Base-by-base conservation (phyloP, 2,888 invertebrate species). In the Drosophila diplacantha region DNA sequence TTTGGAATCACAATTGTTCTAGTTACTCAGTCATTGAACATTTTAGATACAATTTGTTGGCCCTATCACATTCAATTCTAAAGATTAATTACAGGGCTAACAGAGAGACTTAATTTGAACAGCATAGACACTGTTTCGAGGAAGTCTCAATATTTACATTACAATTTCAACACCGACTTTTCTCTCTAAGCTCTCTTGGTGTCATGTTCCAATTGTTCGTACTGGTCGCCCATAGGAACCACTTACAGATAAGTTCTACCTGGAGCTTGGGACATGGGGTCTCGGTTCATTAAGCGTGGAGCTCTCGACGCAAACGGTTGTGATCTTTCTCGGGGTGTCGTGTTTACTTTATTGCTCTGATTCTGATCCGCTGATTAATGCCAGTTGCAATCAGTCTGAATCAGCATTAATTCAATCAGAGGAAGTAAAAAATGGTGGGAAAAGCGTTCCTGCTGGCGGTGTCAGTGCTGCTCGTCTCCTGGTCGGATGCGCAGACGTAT, bases 301-400 rank as follows among this genome's bases (percentile, higher is more conserved):
- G 43, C 65, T 31, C 37, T 43, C 54, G 65, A 20, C 31, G 44
- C 54, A 32, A 53, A n/a, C 65, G 37, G 43, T 62, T 64, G 65
- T 16, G 58, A 60, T 59, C 60, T 43, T 41, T 56, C 57, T 56
- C 54, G 54, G 54, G 35, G 54, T 37, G 54, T 54, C 54, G 54
- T 37, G 54, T 35, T 37, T 57, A 43, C 31, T 38, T 35, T 31
- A 59, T 51, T 29, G 63, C 29, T 63, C 52, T 35, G 64, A 34
- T 61, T 64, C 43, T 37, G 47, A 55, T 46, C 18, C 63, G 62
- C 71, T 81, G 83, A 81, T 78, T 83, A 73, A 71, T 41, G 54
- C 55, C 63, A 53, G 63, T 44, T 61, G 68, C 59, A 72, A 76
- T 76, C 69, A 80, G 50, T 53, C 38, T 71, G 71, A 81, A 78